These are phyloP conservation scores for Oreochromis mossambicus DNA, from an alignment of 2,797 vertebrate species.

Conservation along the genomic window DNA sequence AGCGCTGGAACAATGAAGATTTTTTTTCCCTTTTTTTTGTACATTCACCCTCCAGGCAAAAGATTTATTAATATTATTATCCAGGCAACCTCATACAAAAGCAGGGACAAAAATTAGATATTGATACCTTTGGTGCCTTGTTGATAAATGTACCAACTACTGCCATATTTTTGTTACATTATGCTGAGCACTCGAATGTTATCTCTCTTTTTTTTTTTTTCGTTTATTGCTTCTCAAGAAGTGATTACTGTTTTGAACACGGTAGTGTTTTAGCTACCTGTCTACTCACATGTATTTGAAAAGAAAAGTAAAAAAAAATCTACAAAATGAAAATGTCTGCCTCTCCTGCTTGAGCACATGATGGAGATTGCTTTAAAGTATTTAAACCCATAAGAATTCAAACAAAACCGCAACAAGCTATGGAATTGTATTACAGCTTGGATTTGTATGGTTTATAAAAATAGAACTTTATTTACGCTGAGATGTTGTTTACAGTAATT, in stretches of 20 bases:
- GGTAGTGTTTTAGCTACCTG: constrained; percentile 98
- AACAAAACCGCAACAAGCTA: neutral
- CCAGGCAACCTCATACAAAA: constrained; percentile 72
- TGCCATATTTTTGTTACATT: constrained; percentile 88
- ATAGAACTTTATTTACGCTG: constrained; percentile 23
- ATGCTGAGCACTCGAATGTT: constrained; percentile 83
- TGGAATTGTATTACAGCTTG: neutral
- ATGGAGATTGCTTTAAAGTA: neutral
- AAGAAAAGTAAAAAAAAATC: constrained; percentile 62
- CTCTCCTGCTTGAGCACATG: neutral
- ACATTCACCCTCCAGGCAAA: constrained; percentile 68
- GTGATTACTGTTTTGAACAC: constrained; percentile 81
- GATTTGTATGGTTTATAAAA: constrained; percentile 36
- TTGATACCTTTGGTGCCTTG: constrained; percentile 85
- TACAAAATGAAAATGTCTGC: constrained; percentile 34
- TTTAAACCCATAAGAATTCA: constrained; percentile 12
- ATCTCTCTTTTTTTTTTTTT: constrained; percentile 65
- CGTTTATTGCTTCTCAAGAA: constrained; percentile 88
- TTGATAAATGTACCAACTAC: constrained; percentile 86
- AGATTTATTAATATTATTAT: constrained; percentile 70
- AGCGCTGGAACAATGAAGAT: constrained; percentile 71
- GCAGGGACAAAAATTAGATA: constrained; percentile 73
- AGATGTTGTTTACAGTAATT: neutral
- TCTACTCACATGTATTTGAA: constrained; percentile 78
- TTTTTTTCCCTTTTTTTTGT: constrained; percentile 28